phyloP scores from a whole-genome alignment of 2,888 invertebrate species.

The Plebejus argus region DNA sequence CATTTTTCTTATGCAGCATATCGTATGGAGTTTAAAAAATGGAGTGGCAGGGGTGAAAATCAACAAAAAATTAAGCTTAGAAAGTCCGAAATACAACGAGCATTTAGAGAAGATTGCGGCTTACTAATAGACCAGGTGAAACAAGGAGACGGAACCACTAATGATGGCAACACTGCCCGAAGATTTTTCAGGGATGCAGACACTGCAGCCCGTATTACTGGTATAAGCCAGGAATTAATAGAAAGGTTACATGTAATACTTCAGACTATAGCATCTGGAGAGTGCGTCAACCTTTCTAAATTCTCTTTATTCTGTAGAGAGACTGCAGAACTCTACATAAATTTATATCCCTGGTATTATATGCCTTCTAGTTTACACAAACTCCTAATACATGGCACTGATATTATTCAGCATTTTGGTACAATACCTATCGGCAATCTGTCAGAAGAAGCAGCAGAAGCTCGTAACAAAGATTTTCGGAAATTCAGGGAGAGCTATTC shows the following conservation, averaged over 20 bases:
- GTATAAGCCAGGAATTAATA: slow-evolving; percentile 1
- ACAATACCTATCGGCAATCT: background rate
- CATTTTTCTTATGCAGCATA: background rate
- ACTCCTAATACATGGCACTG: background rate
- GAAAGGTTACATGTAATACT: slow-evolving; percentile 17
- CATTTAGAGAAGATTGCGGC: slow-evolving; percentile 5
- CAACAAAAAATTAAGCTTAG: slow-evolving; percentile 19
- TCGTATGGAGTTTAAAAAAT: slow-evolving; percentile 23
- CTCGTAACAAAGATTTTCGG: too few relatives aligned
- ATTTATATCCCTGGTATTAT: slow-evolving; percentile 20
- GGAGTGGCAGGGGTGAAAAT: slow-evolving; percentile 17
- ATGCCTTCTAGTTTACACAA: slow-evolving; percentile 19
- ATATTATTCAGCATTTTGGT: background rate
- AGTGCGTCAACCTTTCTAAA: background rate
- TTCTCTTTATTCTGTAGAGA: background rate
- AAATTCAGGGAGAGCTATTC: too few relatives aligned
- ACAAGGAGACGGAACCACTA: slow-evolving; percentile 11
- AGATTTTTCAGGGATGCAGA: slow-evolving; percentile 8
- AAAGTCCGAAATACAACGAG: slow-evolving; percentile 1
- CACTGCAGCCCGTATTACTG: slow-evolving; percentile 17
- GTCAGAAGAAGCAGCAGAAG: background rate
- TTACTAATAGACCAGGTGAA: slow-evolving; percentile 9
- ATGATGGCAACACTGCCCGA: slow-evolving; percentile 23
- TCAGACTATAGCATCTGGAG: slow-evolving; percentile 24
- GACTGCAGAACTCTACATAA: background rate